Percentiles rank a stretch among this genome's conserved stretches.
Evolutionary conservation across 2,113 vertebrate genomes (phyloP).

Genomic region (Paraplagusia blochii): DNA sequence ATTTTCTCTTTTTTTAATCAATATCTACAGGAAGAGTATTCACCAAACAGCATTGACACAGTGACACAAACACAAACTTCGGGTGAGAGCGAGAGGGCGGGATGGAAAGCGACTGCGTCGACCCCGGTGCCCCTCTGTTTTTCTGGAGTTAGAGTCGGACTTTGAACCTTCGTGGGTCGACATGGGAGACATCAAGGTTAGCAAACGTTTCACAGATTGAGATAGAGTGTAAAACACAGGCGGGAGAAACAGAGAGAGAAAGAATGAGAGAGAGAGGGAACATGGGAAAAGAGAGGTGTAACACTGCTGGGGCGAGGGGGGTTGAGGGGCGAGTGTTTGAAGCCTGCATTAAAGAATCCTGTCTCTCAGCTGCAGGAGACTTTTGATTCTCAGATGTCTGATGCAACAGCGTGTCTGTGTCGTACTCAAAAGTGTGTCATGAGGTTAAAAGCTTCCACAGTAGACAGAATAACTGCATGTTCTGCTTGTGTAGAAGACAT

Average conservation of each 20-base stretch:
- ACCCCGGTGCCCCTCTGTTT: constrained; percentile 22
- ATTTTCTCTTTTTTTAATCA: too few relatives aligned
- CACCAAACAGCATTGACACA: background rate
- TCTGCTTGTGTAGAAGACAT: background rate
- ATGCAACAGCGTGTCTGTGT: too few relatives aligned
- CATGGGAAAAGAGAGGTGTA: constrained; percentile 12
- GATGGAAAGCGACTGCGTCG: constrained; percentile 42
- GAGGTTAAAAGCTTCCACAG: background rate
- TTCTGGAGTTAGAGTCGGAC: constrained; percentile 44
- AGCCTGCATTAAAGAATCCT: constrained; percentile 28
- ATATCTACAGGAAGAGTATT: background rate
- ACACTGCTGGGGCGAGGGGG: background rate
- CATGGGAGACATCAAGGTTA: constrained; percentile 41
- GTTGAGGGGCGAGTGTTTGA: constrained; percentile 19
- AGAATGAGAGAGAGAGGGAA: background rate
- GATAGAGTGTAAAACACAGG: background rate
- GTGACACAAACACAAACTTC: constrained; percentile 3
- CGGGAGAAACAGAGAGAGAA: background rate
- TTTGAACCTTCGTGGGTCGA: constrained; percentile 42
- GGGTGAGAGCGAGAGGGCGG: background rate
- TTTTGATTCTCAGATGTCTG: constrained; percentile 13
- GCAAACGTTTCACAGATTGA: constrained; percentile 27
- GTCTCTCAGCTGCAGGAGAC: constrained; percentile 1
- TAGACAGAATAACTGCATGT: constrained; percentile 2
- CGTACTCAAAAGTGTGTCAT: background rate